Percentiles rank a stretch among this genome's conserved stretches.
These are phyloP conservation scores for Tillus elongatus DNA, from an alignment of 2,888 invertebrate species.

Conservation along the genomic window DNA sequence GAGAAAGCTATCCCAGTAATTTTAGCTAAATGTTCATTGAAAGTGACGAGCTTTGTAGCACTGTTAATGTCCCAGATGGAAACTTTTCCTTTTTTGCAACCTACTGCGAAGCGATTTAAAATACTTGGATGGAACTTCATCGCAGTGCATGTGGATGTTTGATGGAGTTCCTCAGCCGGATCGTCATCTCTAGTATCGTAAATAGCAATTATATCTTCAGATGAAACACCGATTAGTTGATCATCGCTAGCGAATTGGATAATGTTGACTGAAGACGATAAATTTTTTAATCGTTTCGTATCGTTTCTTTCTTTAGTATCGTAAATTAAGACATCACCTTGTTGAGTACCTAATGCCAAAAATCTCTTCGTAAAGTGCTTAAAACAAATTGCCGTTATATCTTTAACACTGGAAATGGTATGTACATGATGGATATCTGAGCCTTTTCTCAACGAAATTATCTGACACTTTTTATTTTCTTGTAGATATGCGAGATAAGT, in stretches of 20 bases:
- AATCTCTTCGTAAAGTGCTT: conserved; percentile 31
- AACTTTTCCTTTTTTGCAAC: conserved; percentile 27
- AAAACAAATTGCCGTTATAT: conserved; percentile 28
- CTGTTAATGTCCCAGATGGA: conserved; percentile 26
- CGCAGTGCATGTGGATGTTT: conserved; percentile 14
- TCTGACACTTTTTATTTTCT: conserved; percentile 30
- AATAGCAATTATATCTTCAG: conserved; percentile 19
- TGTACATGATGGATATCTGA: conserved; percentile 29
- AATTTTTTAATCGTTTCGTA: conserved; percentile 23
- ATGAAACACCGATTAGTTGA: conserved; percentile 25
- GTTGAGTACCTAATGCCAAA: conserved; percentile 30
- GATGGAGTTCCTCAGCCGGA: conserved; percentile 18
- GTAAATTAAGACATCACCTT: conserved; percentile 32
- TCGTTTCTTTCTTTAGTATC: conserved; percentile 32
- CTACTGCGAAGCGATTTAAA: conserved; percentile 25
- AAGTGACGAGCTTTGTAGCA: conserved; percentile 15
- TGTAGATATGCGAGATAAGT: conserved; percentile 30
- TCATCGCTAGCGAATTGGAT: conserved; percentile 31
- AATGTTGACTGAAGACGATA: conserved; percentile 21
- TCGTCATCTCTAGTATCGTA: conserved; percentile 18
- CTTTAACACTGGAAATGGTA: conserved; percentile 27
- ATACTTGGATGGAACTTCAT: conserved; percentile 28
- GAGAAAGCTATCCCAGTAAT: conserved; percentile 29
- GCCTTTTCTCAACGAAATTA: conserved; percentile 29
- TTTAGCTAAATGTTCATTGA: conserved; percentile 17